Evolutionary conservation across 2,113 vertebrate genomes (phyloP).

Genomic region (Tyto alba): DNA sequence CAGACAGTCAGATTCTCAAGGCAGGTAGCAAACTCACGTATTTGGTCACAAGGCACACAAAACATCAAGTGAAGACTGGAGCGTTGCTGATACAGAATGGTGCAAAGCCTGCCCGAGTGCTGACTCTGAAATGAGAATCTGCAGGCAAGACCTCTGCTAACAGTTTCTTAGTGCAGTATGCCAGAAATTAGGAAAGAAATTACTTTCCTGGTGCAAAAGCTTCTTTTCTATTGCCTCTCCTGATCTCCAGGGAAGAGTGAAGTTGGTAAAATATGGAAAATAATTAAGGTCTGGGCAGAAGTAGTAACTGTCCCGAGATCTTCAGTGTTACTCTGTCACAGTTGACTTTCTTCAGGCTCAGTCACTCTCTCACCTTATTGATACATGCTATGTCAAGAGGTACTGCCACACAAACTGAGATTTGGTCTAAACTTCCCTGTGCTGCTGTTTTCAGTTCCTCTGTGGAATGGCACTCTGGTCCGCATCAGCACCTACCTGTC

Average conservation of each 20-base stretch:
- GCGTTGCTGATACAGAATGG: background rate
- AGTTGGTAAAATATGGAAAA: background rate
- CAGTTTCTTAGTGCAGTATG: background rate
- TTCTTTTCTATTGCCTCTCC: background rate
- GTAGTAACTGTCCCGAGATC: background rate
- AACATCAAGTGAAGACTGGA: background rate
- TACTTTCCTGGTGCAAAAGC: background rate
- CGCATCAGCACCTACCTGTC: background rate
- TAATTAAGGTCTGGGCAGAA: background rate
- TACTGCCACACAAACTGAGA: background rate
- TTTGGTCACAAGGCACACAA: background rate
- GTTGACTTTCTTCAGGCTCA: background rate
- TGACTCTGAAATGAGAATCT: background rate
- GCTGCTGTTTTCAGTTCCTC: background rate
- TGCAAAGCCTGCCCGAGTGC: background rate
- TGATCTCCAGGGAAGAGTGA: background rate
- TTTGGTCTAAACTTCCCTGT: background rate
- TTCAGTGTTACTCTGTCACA: background rate
- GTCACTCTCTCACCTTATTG: background rate
- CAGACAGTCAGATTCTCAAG: background rate
- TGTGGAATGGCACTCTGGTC: background rate
- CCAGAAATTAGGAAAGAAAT: background rate
- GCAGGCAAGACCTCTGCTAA: background rate
- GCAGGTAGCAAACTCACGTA: background rate
- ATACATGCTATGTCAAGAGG: background rate